These are phyloP conservation scores for Lepus townsendii DNA, from an alignment of 2,797 vertebrate species.

Conservation along the genomic window DNA sequence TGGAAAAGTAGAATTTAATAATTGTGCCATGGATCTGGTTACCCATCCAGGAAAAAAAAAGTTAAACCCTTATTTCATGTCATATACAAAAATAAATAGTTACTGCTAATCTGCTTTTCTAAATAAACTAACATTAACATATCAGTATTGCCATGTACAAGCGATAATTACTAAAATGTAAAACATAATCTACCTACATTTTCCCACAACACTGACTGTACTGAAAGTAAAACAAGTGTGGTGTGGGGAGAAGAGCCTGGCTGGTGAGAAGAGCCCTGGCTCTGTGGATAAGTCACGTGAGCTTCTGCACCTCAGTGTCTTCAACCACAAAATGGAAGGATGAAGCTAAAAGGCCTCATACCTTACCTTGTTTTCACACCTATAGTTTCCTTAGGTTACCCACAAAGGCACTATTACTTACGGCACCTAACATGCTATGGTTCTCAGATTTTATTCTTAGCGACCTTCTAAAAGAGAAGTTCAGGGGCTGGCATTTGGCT, in stretches of 20 bases:
- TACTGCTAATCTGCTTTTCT: neutral
- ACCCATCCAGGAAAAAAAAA: neutral
- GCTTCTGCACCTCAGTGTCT: neutral
- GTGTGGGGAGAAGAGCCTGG: neutral
- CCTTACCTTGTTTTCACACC: neutral
- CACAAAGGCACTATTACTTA: neutral
- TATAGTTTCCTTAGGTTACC: neutral
- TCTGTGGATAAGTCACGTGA: neutral
- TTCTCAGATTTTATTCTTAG: conserved; percentile 17
- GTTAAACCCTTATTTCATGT: conserved; percentile 34
- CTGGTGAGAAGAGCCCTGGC: neutral
- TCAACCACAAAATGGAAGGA: neutral
- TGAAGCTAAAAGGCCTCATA: neutral
- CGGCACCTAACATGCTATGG: neutral
- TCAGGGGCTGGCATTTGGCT: too few relatives aligned
- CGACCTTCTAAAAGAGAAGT: neutral
- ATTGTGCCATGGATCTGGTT: neutral
- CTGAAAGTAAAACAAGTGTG: neutral
- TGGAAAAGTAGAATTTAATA: conserved; percentile 18
- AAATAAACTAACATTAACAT: conserved; percentile 15
- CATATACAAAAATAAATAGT: conserved; percentile 46
- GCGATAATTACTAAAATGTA: neutral
- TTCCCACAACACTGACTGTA: neutral
- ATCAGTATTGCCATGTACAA: neutral
- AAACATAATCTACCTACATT: conserved; percentile 11